Evolutionary conservation across 2,888 invertebrate species (phyloP).

Genomic region (Cantharis flavilabris): DNA sequence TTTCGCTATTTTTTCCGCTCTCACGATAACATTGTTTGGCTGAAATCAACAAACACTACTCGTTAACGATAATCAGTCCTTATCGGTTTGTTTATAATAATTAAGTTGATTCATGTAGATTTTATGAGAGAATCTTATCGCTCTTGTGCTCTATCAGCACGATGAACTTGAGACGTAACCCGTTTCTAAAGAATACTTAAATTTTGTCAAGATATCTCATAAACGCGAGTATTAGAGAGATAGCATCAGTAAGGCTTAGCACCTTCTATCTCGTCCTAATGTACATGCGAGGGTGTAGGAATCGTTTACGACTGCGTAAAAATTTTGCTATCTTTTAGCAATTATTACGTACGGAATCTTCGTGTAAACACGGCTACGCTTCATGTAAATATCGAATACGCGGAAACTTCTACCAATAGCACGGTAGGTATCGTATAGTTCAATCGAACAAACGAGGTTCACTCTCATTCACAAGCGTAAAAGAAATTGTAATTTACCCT

Average conservation of each 20-base stretch:
- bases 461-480: not conserved
- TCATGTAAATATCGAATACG: not conserved
- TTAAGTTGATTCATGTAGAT: not conserved
- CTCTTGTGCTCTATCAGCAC: not conserved
- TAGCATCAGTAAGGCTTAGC: not conserved
- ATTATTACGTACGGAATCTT: not conserved
- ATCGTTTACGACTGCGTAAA: not conserved
- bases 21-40: not conserved
- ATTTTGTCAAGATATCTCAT: not conserved
- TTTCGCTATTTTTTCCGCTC: not conserved
- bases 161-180: not conserved
- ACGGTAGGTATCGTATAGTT: not conserved
- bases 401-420: not conserved
- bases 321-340: not conserved
- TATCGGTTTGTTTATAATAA: not conserved
- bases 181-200: not conserved
- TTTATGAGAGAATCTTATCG: not conserved
- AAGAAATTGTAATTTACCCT: not conserved
- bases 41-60: not conserved
- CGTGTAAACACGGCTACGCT: not conserved
- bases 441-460: not conserved
- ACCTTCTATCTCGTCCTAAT: not conserved
- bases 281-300: not conserved
- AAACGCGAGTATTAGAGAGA: not conserved
- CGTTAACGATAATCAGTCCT: not conserved